A percentile compares a stretch with the other conserved stretches of the same genome.
phyloP scores from a whole-genome alignment of 2,797 vertebrate species.

The Euphonia xanthogaster region DNA sequence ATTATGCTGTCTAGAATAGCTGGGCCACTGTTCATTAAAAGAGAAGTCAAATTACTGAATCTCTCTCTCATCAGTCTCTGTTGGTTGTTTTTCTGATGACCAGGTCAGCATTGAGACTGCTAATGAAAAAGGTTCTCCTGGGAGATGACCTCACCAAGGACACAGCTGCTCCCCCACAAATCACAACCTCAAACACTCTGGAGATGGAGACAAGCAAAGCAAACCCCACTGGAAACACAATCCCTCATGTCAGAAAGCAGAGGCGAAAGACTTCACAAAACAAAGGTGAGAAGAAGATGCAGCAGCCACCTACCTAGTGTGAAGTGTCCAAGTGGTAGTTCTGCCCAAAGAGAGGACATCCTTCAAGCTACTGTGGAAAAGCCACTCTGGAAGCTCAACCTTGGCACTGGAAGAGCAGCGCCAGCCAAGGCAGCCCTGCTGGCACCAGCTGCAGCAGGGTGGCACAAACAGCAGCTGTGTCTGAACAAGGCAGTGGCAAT shows the following conservation, averaged over 20 bases:
- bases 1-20: background rate
- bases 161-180: background rate
- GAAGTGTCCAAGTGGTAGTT: fast-evolving
- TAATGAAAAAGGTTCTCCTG: background rate
- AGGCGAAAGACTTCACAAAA: background rate
- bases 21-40: background rate
- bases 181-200: background rate
- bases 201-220: background rate
- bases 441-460: background rate
- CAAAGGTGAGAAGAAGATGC: background rate
- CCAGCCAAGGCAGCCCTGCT: background rate
- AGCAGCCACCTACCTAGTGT: background rate
- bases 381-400: background rate
- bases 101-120: background rate
- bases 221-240: background rate
- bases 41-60: background rate
- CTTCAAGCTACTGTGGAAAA: background rate
- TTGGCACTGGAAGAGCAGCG: background rate
- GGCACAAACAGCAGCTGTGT: background rate
- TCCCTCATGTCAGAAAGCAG: background rate
- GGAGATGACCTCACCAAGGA: background rate
- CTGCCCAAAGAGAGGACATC: background rate
- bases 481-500: fast-evolving
- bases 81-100: background rate
- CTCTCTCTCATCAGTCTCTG: background rate